A percentile compares a stretch with the other conserved stretches of the same genome.
These are phyloP conservation scores for Pangasius krempfi DNA, from an alignment of 2,797 vertebrate species.

Conservation along the genomic window DNA sequence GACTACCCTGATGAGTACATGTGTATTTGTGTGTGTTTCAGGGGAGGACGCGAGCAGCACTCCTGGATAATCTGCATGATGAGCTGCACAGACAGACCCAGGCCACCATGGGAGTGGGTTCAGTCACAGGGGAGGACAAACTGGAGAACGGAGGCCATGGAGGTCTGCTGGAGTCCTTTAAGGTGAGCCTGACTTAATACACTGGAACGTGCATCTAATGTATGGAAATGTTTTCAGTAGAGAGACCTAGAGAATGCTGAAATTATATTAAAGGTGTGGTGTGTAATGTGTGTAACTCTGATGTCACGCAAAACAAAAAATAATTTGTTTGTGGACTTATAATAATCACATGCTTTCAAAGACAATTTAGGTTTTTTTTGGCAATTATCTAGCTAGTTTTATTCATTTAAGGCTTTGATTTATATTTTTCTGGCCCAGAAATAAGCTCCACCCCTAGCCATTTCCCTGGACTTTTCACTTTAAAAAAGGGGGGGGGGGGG, in stretches of 20 bases:
- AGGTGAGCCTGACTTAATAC: constrained; percentile 77
- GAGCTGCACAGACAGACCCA: constrained; percentile 93
- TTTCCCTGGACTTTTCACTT: background rate
- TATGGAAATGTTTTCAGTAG: background rate
- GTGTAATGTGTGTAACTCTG: background rate
- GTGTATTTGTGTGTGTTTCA: constrained; percentile 60
- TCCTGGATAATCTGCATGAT: constrained; percentile 94
- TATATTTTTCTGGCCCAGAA: background rate
- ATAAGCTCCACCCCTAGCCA: background rate
- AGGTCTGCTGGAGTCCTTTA: constrained; percentile 95
- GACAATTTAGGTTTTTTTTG: background rate
- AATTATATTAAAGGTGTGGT: background rate
- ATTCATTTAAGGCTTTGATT: background rate
- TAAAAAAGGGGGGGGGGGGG: background rate
- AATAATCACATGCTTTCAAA: background rate
- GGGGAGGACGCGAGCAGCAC: constrained; percentile 90
- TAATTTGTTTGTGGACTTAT: background rate
- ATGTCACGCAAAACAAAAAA: background rate
- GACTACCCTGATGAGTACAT: background rate
- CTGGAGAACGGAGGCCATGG: constrained; percentile 94
- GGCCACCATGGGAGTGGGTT: constrained; percentile 87
- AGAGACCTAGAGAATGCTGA: background rate
- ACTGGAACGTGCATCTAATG: background rate
- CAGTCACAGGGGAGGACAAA: constrained; percentile 90
- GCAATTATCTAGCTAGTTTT: background rate